A percentile compares a stretch with the other conserved stretches of the same genome.
Evolutionary conservation across 2,888 invertebrate species (phyloP).

Genomic region (Stenodera caucasica): DNA sequence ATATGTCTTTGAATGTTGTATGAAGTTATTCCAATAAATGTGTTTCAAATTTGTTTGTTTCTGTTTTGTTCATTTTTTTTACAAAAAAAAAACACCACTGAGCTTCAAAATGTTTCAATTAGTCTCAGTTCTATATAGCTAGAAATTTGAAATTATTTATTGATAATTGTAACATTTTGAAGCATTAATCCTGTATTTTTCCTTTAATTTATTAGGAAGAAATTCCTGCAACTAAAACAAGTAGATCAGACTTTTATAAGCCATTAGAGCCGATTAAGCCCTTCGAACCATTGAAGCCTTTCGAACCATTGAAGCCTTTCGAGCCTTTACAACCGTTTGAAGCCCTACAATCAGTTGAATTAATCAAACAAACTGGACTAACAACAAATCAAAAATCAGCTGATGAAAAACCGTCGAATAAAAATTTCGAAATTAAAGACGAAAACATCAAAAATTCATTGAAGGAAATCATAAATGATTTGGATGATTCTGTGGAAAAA

Average conservation of each 20-base stretch:
- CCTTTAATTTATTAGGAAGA: slow-evolving; percentile 18
- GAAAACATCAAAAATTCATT: slow-evolving; percentile 61
- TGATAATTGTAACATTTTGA: slow-evolving; percentile 52
- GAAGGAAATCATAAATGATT: slow-evolving; percentile 64
- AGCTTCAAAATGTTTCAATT: slow-evolving; percentile 54
- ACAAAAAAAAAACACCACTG: slow-evolving; percentile 39
- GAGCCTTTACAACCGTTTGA: slow-evolving; percentile 49
- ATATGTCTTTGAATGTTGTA: slow-evolving; percentile 26
- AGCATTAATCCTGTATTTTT: slow-evolving; percentile 39
- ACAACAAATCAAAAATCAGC: slow-evolving; percentile 11
- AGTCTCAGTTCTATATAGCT: slow-evolving; percentile 56
- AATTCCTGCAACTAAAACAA: slow-evolving; percentile 9
- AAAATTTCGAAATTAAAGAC: slow-evolving; percentile 55
- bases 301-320: slow-evolving; percentile 47
- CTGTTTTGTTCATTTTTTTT: slow-evolving; percentile 44
- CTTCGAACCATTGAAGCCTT: slow-evolving; percentile 46
- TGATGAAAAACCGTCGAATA: slow-evolving; percentile 16
- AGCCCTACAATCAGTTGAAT: slow-evolving; percentile 48
- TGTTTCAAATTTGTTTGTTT: slow-evolving; percentile 30
- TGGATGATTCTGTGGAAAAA: slow-evolving; percentile 61
- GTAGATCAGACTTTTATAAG: slow-evolving; percentile 29
- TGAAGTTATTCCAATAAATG: slow-evolving; percentile 38
- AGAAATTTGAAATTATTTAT: slow-evolving; percentile 29
- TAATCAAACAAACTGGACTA: slow-evolving; percentile 44
- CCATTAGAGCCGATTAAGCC: slow-evolving; percentile 37